Base-by-base conservation (phyloP, 92 coral and sea anemone species). In the Epizoanthus scotinus region DNA sequence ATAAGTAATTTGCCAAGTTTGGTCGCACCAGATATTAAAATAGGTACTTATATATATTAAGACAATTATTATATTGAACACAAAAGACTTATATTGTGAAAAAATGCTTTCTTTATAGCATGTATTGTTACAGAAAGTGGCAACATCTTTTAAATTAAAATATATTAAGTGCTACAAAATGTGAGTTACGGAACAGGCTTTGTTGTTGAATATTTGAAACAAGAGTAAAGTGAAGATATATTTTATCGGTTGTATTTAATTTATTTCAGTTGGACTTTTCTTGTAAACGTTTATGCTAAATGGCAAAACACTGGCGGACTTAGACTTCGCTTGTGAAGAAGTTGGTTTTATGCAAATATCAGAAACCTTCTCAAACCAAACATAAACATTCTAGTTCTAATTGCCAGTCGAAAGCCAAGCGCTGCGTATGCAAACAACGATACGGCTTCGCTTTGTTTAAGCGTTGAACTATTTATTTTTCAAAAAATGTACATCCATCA, bases 271-370 rank as follows among this genome's bases (percentile, higher is more conserved):
- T 26, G 22, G 17, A 63, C 27, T 5, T 19, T 63, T 63, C 67
- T 21, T 25, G 34, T 19, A 64, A 64, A 64, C 40, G 28, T 44
- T 34, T 34, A 34, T 44, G 8, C 13, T 2, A 10, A 5, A 7
- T 13, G 50, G 8, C 50, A 28, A 5, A 13, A 19, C 31, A 64
- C 18, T 15, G 40, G 6, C 40, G 3, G 40, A 34, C 36, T 31
- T 31, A 34, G 40, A 34, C 36, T 31, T 31, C 4, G 2, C 1
- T 29, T 12, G 47, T 10, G 29, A 53, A 26, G 34, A 49, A 70
- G 20, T 29, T 47, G 54, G 60, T 17, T 71, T 71, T 71, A 71
- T 71, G 78, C 78, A 71, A 71, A 71, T 71, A 27, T 27, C 40
- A 49, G 25, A 21, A 70, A 20, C 34, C 38, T 34, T 24, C 53